phyloP scores from a whole-genome alignment of 2,888 invertebrate species.

The Ectropis crepuscularia region DNA sequence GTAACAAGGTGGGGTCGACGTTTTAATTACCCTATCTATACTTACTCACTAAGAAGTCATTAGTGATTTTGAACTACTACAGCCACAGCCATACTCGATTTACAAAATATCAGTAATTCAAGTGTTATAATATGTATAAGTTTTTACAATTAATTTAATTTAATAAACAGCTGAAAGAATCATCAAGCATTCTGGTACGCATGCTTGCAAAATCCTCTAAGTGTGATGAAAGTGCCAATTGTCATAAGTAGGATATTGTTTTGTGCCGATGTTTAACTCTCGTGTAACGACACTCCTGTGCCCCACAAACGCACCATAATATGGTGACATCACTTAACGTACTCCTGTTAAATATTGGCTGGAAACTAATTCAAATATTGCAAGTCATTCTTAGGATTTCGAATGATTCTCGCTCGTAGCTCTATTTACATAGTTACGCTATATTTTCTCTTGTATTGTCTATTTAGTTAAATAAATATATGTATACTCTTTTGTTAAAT shows the following conservation, averaged over 20 bases:
- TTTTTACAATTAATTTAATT: not conserved
- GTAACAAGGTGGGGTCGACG: no score
- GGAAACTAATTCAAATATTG: slow-evolving; percentile 50
- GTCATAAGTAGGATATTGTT: slow-evolving; percentile 25
- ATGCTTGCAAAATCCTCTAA: slow-evolving; percentile 15
- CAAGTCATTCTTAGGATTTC: slow-evolving; percentile 48
- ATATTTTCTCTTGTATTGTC: slow-evolving; percentile 11
- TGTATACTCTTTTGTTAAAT: not conserved
- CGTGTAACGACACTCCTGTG: slow-evolving; percentile 33
- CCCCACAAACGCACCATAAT: slow-evolving; percentile 34
- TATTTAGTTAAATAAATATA: slow-evolving; percentile 6
- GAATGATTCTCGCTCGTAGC: slow-evolving; percentile 24
- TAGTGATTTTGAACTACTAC: not conserved
- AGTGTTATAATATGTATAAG: no score
- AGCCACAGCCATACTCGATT: no score
- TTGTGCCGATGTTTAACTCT: slow-evolving; percentile 9
- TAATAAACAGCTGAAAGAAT: not conserved
- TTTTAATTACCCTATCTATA: no score
- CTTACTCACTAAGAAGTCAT: not conserved
- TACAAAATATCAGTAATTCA: no score
- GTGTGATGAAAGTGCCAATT: slow-evolving; percentile 26
- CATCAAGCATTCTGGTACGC: not conserved
- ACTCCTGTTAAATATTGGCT: slow-evolving; percentile 55
- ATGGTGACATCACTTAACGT: slow-evolving; percentile 62
- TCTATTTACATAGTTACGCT: slow-evolving; percentile 28